These are phyloP conservation scores for Schizopygopsis pylzovi DNA, from an alignment of 2,797 vertebrate genomes.

Conservation along the genomic window DNA sequence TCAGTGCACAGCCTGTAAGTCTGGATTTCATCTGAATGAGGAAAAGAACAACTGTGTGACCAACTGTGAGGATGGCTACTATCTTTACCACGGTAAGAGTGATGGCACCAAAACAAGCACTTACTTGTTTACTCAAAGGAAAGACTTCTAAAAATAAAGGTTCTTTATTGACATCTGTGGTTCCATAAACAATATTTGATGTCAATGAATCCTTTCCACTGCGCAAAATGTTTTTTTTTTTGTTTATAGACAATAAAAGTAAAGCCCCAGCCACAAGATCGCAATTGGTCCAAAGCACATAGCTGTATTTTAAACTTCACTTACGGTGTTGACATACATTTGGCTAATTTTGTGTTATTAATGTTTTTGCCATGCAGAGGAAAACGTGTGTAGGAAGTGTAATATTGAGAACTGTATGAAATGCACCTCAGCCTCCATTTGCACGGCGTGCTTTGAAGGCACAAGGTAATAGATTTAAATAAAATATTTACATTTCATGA, in stretches of 20 bases:
- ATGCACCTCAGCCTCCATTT: slow-evolving; percentile 88
- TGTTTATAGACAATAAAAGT: neutral
- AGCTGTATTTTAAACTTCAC: neutral
- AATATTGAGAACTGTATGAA: slow-evolving; percentile 87
- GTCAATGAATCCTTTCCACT: neutral
- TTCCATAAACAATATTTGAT: neutral
- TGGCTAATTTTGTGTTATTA: neutral
- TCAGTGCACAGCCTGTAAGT: slow-evolving; percentile 91
- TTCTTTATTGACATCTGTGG: neutral
- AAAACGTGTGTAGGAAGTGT: slow-evolving; percentile 89
- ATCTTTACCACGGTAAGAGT: slow-evolving; percentile 79
- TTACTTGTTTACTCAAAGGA: neutral
- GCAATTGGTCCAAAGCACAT: neutral
- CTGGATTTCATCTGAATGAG: slow-evolving; percentile 88
- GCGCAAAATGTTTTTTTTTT: neutral
- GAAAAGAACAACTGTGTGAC: slow-evolving; percentile 84
- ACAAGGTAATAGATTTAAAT: slow-evolving; percentile 84
- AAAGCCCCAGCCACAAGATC: neutral
- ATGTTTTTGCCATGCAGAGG: slow-evolving; percentile 75
- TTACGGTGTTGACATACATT: neutral
- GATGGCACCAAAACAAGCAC: neutral
- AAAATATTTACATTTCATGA: neutral
- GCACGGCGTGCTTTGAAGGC: slow-evolving; percentile 90
- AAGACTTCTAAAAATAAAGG: neutral
- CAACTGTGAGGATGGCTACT: slow-evolving; percentile 86